Conservation (phyloP, 2,888 invertebrate genomes). For the Incurvaria masculella region DNA sequence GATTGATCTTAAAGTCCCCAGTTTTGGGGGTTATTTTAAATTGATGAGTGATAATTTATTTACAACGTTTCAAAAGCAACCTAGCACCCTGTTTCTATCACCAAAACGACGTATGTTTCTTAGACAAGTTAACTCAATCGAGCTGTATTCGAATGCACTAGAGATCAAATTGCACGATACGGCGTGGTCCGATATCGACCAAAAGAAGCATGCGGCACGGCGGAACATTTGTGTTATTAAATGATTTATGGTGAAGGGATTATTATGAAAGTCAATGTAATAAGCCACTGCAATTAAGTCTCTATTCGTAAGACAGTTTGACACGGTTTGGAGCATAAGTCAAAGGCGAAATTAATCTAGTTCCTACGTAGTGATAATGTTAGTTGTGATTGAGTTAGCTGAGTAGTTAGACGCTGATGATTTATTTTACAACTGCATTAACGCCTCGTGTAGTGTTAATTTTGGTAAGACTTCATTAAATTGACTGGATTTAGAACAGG, state of each 20-base stretch:
- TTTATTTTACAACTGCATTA: neutral
- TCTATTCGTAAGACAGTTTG: neutral
- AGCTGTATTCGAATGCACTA: too few relatives aligned
- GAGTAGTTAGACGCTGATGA: neutral
- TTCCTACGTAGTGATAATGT: neutral
- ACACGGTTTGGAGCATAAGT: neutral
- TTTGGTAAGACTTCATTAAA: too few relatives aligned
- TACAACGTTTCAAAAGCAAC: constrained; percentile 15
- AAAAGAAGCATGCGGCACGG: constrained; percentile 53
- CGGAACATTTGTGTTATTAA: constrained; percentile 54
- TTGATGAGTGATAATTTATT: constrained; percentile 22
- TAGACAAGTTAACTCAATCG: too few relatives aligned
- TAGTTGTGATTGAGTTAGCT: neutral
- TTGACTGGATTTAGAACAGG: too few relatives aligned
- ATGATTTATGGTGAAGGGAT: constrained; percentile 55
- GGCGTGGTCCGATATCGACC: too few relatives aligned
- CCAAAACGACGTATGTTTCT: neutral
- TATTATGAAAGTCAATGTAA: constrained; percentile 19
- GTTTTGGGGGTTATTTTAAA: constrained; percentile 21
- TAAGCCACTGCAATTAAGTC: neutral
- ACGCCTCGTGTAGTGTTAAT: too few relatives aligned
- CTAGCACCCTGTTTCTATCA: neutral
- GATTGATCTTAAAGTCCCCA: too few relatives aligned
- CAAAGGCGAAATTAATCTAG: neutral
- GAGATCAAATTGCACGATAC: too few relatives aligned